These are phyloP conservation scores for Aleiodes testaceus DNA, from an alignment of 2,888 invertebrate species.

Conservation along the genomic window DNA sequence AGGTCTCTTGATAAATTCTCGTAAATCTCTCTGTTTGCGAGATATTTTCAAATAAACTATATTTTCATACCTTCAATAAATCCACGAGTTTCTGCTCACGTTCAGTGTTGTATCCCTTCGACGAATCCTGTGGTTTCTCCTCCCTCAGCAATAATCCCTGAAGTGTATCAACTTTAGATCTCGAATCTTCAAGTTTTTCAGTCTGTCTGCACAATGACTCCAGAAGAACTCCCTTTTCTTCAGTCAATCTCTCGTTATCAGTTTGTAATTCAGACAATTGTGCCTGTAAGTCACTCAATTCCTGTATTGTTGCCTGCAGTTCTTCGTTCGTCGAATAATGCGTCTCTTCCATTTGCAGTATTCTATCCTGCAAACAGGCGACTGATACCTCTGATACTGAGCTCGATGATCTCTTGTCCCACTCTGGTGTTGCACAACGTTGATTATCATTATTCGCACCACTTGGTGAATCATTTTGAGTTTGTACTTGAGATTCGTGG, in stretches of 20 bases:
- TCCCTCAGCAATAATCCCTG: conserved; percentile 85
- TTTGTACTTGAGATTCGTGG: conserved; percentile 78
- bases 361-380: conserved; percentile 93
- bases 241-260: conserved; percentile 89
- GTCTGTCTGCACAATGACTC: conserved; percentile 94
- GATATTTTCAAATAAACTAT: too few species aligned
- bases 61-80: conserved; percentile 80
- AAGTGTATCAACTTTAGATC: conserved; percentile 88
- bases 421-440: conserved; percentile 86
- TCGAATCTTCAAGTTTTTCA: conserved; percentile 90
- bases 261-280: conserved; percentile 90
- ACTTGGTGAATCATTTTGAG: conserved; percentile 52
- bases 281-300: conserved; percentile 87
- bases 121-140: conserved; percentile 76
- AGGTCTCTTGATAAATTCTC: too few species aligned
- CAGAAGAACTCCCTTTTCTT: conserved; percentile 91
- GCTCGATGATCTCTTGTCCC: conserved; percentile 94
- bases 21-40: too few species aligned
- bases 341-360: conserved; percentile 93
- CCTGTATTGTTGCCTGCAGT: conserved; percentile 93
- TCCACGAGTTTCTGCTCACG: conserved; percentile 88
- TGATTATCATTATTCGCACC: conserved; percentile 73
- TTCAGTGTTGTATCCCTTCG: conserved; percentile 79
- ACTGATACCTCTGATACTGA: conserved; percentile 92
- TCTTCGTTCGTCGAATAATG: conserved; percentile 92